Base-by-base conservation (phyloP, 2,888 invertebrate genomes). In the Hydropsyche betteni region DNA sequence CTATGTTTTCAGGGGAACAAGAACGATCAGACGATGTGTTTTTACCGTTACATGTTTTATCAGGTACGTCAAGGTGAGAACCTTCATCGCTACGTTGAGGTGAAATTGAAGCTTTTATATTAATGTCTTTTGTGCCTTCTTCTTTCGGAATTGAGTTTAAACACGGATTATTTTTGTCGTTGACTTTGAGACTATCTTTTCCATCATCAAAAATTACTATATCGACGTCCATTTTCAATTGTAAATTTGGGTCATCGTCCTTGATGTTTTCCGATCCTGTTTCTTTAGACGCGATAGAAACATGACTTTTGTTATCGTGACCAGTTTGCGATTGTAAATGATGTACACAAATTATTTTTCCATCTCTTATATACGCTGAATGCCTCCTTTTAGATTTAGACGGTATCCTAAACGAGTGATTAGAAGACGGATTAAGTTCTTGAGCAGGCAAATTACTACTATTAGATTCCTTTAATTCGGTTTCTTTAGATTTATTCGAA, bases 361-460 rank as follows among this genome's bases (percentile, higher is more conserved):
- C 74, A 14, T 79, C 80, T 69, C 79, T 52, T 38, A 74, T 77
- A 61, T 77, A 77, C 6, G 74, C 74, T 5, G 87, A 85, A 1
- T 87, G 86, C 1, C 88, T 84, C 79, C 87, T 87, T 82, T 87
- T 88, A 8, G 87, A 86, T 55, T 87, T 81, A 55, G 87, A 86
- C 5, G 87, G 86, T 78, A 87, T 80, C 79, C 87, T 86, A 64
- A 75, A 80, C 7, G 75, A 58, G 64, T 78, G 77, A 72, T 77
- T 78, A 33, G 24, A 14, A 36, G 79, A 70, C 2, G 74, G 14
- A 16, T 72, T 77, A 8, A 68, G 33, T 50, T 79, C 78, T 68
- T 87, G 86, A 0, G 84, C 79, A 1, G 84, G 82, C 8, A 69
- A 50, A 76, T 82, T 83, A 75, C 36, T 44, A 53, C 2, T 83